Percentiles rank a stretch among this genome's conserved stretches.
These are phyloP conservation scores for Ceratitis capitata DNA, from an alignment of 1,140 invertebrate genomes.

Conservation along the genomic window DNA sequence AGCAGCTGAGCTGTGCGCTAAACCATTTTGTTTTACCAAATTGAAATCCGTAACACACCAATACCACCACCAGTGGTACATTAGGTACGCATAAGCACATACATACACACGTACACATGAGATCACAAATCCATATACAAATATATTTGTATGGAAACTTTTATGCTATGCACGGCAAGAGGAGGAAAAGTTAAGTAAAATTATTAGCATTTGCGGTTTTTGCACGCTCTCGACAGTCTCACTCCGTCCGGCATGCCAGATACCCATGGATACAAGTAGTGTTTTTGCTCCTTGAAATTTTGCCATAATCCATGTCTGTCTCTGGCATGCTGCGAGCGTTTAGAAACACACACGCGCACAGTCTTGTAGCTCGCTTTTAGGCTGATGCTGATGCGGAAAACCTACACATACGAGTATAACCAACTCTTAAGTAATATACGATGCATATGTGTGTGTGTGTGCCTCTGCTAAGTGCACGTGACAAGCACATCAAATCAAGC, in stretches of 20 bases:
- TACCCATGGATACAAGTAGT: no score
- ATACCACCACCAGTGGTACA: background rate
- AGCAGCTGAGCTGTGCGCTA: constrained; percentile 14
- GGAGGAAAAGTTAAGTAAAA: background rate
- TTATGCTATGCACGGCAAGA: background rate
- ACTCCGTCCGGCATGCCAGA: no score
- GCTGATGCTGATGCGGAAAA: background rate
- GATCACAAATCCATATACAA: background rate
- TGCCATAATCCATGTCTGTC: background rate
- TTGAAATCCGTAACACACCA: background rate
- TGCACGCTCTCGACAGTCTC: constrained; percentile 1
- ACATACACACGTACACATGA: background rate
- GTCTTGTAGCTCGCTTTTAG: background rate
- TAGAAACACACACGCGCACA: background rate
- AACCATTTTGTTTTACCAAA: constrained; percentile 31
- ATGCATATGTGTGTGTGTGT: background rate
- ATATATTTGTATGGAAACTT: background rate
- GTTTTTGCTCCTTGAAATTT: background rate
- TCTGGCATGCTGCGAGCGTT: background rate
- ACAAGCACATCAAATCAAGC: constrained; percentile 37
- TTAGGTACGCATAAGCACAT: background rate
- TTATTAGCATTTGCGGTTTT: constrained; percentile 41
- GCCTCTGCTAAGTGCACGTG: background rate
- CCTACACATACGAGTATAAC: background rate
- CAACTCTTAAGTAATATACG: no score